Base-by-base conservation (phyloP, 2,888 invertebrate genomes). In the Lasioglossum lativentre region DNA sequence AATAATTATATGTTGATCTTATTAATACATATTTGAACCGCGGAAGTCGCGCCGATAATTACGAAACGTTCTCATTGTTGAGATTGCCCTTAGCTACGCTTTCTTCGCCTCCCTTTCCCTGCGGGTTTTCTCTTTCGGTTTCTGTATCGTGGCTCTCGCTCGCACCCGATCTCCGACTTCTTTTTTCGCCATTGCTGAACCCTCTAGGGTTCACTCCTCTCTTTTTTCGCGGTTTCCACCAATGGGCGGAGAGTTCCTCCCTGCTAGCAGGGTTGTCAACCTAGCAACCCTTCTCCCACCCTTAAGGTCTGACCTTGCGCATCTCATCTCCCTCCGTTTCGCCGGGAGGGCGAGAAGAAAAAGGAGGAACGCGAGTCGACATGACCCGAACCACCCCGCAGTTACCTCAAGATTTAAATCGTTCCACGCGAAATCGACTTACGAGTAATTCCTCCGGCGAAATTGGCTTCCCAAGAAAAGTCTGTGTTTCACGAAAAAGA, bases 181-280 rank as follows among this genome's bases (percentile, higher is more conserved):
- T 81, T 80, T 87, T 85, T 85, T 87, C 82, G 82, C 85, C 88
- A 85, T 81, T 79, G 86, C 78, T 72, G 75, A 86, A 86, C 79
- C 86, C 86, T 86, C 79, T 34, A 68, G 86, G 80, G 77, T 76
- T 84, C 91, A 34, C 86, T 87, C 82, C 85, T 86, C 86, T 90
- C 86, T 86, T 88, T 90, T 91, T 88, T 82, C 87, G 87, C 83
- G 89, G 87, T 87, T 91, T 89, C 90, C 90, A 83, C 88, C 88
- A 89, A 92, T 93, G 93, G 93, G 93, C 93, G 93, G 93, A 66
- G 66, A 92, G 93, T 89, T 89, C 90, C 85, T 84, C 88, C 87
- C 82, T 82, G 90, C 90, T 80, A 89, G 86, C 90, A 89, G 91
- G 90, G 90, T 90, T 91, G 91, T 92, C 92, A 93, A 91, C 90